These are phyloP conservation scores for Chiroxiphia lanceolata DNA, from an alignment of 2,797 vertebrate genomes.

Conservation along the genomic window DNA sequence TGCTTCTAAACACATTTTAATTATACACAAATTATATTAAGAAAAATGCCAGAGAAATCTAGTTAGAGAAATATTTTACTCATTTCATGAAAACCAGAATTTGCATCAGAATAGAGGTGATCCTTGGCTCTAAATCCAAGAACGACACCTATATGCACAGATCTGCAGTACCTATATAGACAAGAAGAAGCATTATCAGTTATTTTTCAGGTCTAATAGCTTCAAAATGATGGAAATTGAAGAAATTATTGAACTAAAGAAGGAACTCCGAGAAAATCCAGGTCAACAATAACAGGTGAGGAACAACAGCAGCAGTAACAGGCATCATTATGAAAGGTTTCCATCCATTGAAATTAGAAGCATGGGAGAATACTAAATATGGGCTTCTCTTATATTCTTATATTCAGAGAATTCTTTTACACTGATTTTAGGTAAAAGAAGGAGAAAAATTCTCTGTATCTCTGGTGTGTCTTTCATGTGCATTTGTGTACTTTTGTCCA, in stretches of 20 bases:
- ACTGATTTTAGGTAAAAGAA: background rate
- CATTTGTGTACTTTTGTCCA: background rate
- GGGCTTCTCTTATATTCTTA: background rate
- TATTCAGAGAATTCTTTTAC: background rate
- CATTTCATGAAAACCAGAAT: background rate
- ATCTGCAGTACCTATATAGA: background rate
- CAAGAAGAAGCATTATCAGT: background rate
- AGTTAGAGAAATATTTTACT: background rate
- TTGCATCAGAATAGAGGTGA: background rate
- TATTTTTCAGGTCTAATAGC: background rate
- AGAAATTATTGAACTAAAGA: background rate
- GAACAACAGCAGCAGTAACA: background rate
- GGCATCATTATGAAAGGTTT: background rate
- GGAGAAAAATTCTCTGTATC: background rate
- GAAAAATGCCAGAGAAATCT: background rate
- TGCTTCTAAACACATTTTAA: background rate
- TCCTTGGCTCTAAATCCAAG: background rate
- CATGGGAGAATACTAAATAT: background rate
- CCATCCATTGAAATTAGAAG: background rate
- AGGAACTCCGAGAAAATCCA: background rate
- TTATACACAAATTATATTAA: background rate
- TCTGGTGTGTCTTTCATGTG: background rate
- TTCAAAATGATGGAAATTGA: background rate
- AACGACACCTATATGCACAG: background rate
- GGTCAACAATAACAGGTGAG: background rate